A percentile compares a stretch with the other conserved stretches of the same genome.
Conservation (phyloP, 2,888 invertebrate genomes). For the Coenonympha glycerion region DNA sequence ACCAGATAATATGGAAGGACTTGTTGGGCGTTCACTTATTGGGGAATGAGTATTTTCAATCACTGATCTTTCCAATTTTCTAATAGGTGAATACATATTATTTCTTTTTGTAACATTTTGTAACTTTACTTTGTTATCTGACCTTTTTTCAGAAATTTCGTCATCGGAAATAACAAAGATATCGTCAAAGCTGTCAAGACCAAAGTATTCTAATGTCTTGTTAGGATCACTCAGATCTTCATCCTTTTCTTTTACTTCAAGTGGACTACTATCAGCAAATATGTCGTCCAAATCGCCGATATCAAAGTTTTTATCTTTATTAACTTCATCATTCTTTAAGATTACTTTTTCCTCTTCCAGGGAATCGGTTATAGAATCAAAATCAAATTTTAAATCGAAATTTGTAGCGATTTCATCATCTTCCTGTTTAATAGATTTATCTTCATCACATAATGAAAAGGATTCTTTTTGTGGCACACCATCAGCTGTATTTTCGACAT, state of each 20-base stretch:
- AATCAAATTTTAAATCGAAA: conserved; percentile 48
- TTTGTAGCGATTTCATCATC: conserved; percentile 28
- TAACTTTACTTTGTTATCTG: conserved; percentile 6
- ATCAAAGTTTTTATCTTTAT: conserved; percentile 52
- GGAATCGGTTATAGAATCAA: conserved; percentile 31
- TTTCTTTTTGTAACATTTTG: background rate
- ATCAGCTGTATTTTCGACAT: conserved; percentile 31
- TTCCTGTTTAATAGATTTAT: conserved; percentile 8
- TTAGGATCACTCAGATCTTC: conserved; percentile 35
- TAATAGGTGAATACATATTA: background rate
- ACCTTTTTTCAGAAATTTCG: conserved; percentile 30
- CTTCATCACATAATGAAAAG: background rate
- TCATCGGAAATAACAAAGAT: conserved; percentile 62
- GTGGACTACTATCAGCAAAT: conserved; percentile 48
- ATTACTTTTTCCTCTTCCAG: conserved; percentile 19
- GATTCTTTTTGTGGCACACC: conserved; percentile 16
- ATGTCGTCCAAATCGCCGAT: conserved; percentile 60
- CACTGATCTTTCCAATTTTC: background rate
- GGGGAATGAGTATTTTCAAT: conserved; percentile 8
- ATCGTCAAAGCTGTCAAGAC: conserved; percentile 66
- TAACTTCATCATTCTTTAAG: background rate
- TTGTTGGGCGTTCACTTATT: conserved; percentile 32
- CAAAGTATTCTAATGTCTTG: conserved; percentile 54
- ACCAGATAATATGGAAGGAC: conserved; percentile 63
- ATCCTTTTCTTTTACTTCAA: conserved; percentile 33